Evolutionary conservation across 2,888 invertebrate species (phyloP).

Genomic region (Drosophila stalkeri): DNA sequence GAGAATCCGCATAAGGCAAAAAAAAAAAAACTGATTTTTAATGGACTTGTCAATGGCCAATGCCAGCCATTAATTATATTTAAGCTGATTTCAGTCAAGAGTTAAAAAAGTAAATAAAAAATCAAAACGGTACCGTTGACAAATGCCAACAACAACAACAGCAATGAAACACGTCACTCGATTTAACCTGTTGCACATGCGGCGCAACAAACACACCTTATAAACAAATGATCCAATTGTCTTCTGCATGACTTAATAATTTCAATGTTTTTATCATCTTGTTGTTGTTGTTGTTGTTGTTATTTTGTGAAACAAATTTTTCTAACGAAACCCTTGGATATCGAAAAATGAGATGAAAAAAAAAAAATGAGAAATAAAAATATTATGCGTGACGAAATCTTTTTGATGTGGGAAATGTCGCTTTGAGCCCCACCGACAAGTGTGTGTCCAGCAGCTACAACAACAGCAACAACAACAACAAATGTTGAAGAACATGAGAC

Average conservation of each 20-base stretch:
- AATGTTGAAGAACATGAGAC: slow-evolving; percentile 62
- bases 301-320: slow-evolving; percentile 57
- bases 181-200: slow-evolving; percentile 74
- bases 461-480: slow-evolving; percentile 35
- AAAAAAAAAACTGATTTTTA: slow-evolving; percentile 65
- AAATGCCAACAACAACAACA: slow-evolving; percentile 49
- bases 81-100: slow-evolving; percentile 75
- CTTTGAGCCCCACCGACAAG: slow-evolving; percentile 79
- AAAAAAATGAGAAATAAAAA: slow-evolving; percentile 38
- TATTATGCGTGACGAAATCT: slow-evolving; percentile 80
- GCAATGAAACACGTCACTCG: slow-evolving; percentile 57
- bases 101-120: slow-evolving; percentile 26
- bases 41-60: slow-evolving; percentile 83
- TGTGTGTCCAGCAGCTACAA: slow-evolving; percentile 70
- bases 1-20: slow-evolving; percentile 40
- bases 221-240: slow-evolving; percentile 80
- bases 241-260: slow-evolving; percentile 81
- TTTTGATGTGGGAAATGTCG: slow-evolving; percentile 82
- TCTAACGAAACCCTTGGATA: slow-evolving; percentile 59
- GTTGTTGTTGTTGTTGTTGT: slow-evolving; percentile 15
- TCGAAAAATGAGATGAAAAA: slow-evolving; percentile 7
- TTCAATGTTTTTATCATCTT: slow-evolving; percentile 38
- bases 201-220: slow-evolving; percentile 66
- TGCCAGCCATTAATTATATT: slow-evolving; percentile 82
- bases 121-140: slow-evolving; percentile 62